Conservation (phyloP, 2,113 vertebrate species). For the Oceanodroma tethys region DNA sequence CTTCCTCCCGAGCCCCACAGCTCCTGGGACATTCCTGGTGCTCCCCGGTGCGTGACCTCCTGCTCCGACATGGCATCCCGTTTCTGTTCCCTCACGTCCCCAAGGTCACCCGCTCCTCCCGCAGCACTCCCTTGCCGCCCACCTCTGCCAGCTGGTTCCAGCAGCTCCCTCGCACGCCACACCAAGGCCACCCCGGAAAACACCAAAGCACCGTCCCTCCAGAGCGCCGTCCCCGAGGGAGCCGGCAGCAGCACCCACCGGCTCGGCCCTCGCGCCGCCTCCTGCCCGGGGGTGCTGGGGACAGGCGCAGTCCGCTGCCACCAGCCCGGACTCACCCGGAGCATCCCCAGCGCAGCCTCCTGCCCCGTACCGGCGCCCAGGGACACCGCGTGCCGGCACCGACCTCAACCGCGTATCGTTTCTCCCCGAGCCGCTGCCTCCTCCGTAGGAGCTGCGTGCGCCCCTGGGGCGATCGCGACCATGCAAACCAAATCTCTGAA, state of each 20-base stretch:
- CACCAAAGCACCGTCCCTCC: not conserved
- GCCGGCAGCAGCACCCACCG: not conserved
- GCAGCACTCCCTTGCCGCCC: not conserved
- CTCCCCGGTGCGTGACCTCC: not conserved
- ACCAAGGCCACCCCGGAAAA: accelerated
- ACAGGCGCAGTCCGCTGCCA: accelerated
- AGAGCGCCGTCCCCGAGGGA: accelerated
- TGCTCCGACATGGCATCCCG: not conserved
- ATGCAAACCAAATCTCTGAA: not conserved
- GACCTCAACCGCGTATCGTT: accelerated
- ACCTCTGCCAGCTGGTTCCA: not conserved
- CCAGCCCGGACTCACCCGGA: not conserved
- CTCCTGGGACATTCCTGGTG: not conserved
- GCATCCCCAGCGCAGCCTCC: accelerated
- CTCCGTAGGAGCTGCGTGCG: not conserved
- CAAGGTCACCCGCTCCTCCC: not conserved
- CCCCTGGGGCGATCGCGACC: accelerated
- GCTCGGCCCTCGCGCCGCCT: not conserved
- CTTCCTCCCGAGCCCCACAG: not conserved
- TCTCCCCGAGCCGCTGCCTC: not conserved
- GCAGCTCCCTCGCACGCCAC: not conserved
- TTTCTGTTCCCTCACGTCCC: not conserved
- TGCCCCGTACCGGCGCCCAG: not conserved
- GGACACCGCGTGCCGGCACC: accelerated
- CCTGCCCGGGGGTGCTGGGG: accelerated